Evolutionary conservation across 2,888 invertebrate species (phyloP).

Genomic region (Ariolimax columbianus): DNA sequence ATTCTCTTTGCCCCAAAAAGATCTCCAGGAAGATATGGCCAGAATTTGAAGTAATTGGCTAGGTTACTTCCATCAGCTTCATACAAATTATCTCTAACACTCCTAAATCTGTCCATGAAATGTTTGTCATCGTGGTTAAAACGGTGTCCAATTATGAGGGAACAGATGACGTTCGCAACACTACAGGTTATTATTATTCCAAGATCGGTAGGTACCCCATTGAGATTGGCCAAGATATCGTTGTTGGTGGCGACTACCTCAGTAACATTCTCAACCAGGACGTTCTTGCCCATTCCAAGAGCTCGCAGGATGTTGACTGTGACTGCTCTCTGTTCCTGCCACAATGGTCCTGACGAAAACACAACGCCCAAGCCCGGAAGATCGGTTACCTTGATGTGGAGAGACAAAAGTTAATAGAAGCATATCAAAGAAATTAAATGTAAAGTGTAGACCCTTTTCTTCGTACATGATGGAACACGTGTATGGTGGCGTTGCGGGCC

Average conservation of each 20-base stretch:
- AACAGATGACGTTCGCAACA: conserved; percentile 11
- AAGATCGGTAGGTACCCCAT: not conserved
- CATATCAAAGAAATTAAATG: too few relatives aligned
- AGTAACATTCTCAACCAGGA: not conserved
- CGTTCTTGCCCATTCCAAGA: not conserved
- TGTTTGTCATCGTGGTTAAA: not conserved
- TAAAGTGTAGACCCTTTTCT: too few relatives aligned
- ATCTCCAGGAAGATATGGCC: not conserved
- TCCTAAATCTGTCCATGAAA: not conserved
- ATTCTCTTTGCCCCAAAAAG: not conserved
- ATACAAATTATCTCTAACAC: not conserved
- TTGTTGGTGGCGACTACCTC: not conserved
- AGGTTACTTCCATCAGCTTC: not conserved
- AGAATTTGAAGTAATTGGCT: not conserved
- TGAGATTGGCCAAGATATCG: not conserved
- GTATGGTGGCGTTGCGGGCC: too few relatives aligned
- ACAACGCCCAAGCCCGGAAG: not conserved
- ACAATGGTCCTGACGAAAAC: not conserved
- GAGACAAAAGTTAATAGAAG: too few relatives aligned
- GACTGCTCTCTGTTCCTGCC: not conserved
- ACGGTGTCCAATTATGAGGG: not conserved
- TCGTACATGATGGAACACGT: too few relatives aligned
- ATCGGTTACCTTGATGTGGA: too few relatives aligned
- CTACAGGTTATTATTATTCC: not conserved
- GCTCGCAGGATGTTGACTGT: not conserved